Conservation (phyloP, 1,140 invertebrate species). For the Leptinotarsa defecta region DNA sequence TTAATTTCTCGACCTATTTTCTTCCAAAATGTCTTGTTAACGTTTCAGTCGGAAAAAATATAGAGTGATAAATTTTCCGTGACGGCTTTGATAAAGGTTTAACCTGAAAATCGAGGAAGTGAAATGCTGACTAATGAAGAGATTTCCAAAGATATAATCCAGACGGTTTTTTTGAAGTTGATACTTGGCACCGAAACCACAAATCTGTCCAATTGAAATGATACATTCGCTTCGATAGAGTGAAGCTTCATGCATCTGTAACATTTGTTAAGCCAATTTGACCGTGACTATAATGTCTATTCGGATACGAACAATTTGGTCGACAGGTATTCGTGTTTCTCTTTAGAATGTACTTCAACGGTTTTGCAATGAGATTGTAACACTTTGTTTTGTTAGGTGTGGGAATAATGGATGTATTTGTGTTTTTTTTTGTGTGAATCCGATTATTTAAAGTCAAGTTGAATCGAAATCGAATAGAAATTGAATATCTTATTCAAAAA, state of each 20-base stretch:
- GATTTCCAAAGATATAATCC: slow-evolving; percentile 5
- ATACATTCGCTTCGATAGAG: slow-evolving; percentile 21
- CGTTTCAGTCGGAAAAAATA: neutral
- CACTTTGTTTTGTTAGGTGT: too few relatives aligned
- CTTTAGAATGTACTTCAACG: neutral
- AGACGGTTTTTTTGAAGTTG: slow-evolving; percentile 13
- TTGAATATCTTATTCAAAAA: too few relatives aligned
- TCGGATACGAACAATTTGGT: slow-evolving; percentile 11
- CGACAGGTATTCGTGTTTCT: slow-evolving; percentile 6
- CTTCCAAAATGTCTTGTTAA: neutral
- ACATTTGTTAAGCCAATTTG: slow-evolving; percentile 21
- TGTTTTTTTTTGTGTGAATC: too few relatives aligned
- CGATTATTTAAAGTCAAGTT: too few relatives aligned
- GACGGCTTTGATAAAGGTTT: neutral
- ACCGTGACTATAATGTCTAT: slow-evolving; percentile 18
- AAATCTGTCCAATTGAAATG: slow-evolving; percentile 24
- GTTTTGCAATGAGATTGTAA: too few relatives aligned
- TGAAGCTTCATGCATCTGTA: slow-evolving; percentile 19
- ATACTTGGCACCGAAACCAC: slow-evolving; percentile 14
- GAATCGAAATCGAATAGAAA: too few relatives aligned
- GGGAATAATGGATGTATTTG: too few relatives aligned
- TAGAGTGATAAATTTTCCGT: neutral
- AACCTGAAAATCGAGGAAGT: neutral
- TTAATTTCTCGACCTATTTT: slow-evolving; percentile 1
- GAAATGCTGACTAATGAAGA: slow-evolving; percentile 1